Evolutionary conservation across 2,797 vertebrate genomes (phyloP).

Genomic region (Gymnodraco acuticeps): DNA sequence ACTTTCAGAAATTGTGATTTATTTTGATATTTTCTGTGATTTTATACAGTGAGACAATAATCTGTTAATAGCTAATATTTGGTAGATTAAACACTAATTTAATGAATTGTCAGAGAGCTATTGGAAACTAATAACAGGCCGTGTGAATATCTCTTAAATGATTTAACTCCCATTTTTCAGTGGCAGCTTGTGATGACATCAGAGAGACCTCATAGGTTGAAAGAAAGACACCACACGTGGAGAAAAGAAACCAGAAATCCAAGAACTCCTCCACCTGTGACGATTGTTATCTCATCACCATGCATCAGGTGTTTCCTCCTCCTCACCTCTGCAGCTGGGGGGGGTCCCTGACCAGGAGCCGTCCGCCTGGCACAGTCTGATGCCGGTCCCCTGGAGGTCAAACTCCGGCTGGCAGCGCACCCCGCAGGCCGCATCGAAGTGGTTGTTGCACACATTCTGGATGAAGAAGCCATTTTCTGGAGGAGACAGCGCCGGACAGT

Average conservation of each 20-base stretch:
- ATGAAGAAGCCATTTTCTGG: constrained; percentile 95
- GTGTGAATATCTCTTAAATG: neutral
- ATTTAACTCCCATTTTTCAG: too few relatives aligned
- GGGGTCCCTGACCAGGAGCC: constrained; percentile 93
- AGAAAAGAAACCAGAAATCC: neutral
- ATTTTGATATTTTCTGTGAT: neutral
- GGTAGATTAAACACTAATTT: neutral
- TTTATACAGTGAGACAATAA: neutral
- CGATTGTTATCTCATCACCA: neutral
- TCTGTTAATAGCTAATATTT: neutral
- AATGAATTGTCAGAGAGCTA: neutral
- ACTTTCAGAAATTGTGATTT: neutral
- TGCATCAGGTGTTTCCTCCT: neutral
- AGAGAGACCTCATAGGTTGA: neutral
- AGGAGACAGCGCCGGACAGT: constrained; percentile 89
- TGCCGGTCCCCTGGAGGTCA: constrained; percentile 92
- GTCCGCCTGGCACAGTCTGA: constrained; percentile 92
- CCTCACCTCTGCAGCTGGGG: constrained; percentile 90
- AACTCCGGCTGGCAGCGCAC: constrained; percentile 92
- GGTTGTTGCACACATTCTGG: constrained; percentile 94
- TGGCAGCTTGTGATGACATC: neutral
- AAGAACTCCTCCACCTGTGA: neutral
- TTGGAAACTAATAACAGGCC: neutral
- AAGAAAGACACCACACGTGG: too few relatives aligned
- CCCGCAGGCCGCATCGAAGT: constrained; percentile 95